Evolutionary conservation across 2,888 invertebrate species (phyloP), one percentile per base, ranked within the genome.

Genomic region (Xylota sylvarum): DNA sequence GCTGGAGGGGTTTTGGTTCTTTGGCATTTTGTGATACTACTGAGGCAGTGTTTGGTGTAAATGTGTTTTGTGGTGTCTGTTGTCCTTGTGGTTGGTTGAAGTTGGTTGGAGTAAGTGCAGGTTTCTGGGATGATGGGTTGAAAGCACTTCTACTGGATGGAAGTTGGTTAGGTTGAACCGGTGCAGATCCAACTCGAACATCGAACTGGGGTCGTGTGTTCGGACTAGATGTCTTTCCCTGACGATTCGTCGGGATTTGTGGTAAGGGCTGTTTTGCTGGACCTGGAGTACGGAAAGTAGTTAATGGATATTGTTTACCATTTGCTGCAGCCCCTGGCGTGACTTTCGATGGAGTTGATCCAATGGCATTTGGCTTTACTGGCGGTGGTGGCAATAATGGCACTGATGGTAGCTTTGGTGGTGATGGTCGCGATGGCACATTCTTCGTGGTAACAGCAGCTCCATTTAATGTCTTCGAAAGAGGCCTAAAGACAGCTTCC

Each of bases 261-360:
- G 30, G n/a, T n/a, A n/a, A n/a, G n/a, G n/a, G 23, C 43, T 32
- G 50, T 19, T 2, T 23, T 9, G 52, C 62, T 62, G 32, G 37
- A 48, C 23, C 56, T 37, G 69, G 14, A 27, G 10, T 52, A 46
- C 67, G 77, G 2, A 60, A 43, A 17, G 56, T 65, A 14, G 30
- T 52, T 70, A 58, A 5, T 2, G 27, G 76, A 55, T 73, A 35
- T 64, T 50, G 3, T 32, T 83, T 83, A 78, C 83, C 72, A 67
- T 58, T 69, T 23, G n/a, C 43, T n/a, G 77, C n/a, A 3, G 69
- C 17, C 55, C 78, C 84, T 1, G 86, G 27, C 1, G 50, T 40
- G 5, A 7, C 52, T 43, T 83, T 58, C 4, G 72, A 50, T 30
- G 76, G 27, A 12, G 48, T 37, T 5, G 46, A 2, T n/a, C 40